Evolutionary conservation across 2,888 invertebrate species (phyloP).

Genomic region (Agriopis marginaria): DNA sequence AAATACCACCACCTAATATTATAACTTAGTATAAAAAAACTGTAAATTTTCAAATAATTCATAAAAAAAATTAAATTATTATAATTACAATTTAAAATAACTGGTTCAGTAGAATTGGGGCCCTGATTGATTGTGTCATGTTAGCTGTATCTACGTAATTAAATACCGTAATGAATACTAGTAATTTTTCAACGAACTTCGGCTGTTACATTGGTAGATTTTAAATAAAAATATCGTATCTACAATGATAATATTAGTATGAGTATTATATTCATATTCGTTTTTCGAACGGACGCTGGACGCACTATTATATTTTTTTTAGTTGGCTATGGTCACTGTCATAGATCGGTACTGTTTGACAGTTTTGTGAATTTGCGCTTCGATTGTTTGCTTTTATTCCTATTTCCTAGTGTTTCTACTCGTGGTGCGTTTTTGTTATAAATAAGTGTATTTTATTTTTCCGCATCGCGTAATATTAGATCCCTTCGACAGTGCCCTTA

Average conservation of each 20-base stretch:
- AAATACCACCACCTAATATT: too few species aligned
- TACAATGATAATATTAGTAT: neutral
- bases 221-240: too few species aligned
- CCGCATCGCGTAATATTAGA: slow-evolving; percentile 40
- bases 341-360: slow-evolving; percentile 58
- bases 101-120: too few species aligned
- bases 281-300: neutral
- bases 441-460: slow-evolving; percentile 54
- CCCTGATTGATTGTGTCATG: too few species aligned
- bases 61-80: too few species aligned
- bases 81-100: too few species aligned
- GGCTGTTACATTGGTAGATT: too few species aligned
- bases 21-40: too few species aligned
- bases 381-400: slow-evolving; percentile 76
- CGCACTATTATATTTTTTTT: slow-evolving; percentile 31
- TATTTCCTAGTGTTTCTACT: slow-evolving; percentile 69
- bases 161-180: too few species aligned
- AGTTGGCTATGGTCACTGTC: slow-evolving; percentile 56
- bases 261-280: neutral
- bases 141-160: too few species aligned
- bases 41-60: too few species aligned
- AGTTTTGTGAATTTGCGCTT: slow-evolving; percentile 71
- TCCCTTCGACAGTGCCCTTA: slow-evolving; percentile 47
- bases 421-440: slow-evolving; percentile 42
- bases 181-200: too few species aligned